A percentile compares a stretch with the other conserved stretches of the same genome.
Conservation (phyloP, 2,113 vertebrate species). For the Clarias batrachus region DNA sequence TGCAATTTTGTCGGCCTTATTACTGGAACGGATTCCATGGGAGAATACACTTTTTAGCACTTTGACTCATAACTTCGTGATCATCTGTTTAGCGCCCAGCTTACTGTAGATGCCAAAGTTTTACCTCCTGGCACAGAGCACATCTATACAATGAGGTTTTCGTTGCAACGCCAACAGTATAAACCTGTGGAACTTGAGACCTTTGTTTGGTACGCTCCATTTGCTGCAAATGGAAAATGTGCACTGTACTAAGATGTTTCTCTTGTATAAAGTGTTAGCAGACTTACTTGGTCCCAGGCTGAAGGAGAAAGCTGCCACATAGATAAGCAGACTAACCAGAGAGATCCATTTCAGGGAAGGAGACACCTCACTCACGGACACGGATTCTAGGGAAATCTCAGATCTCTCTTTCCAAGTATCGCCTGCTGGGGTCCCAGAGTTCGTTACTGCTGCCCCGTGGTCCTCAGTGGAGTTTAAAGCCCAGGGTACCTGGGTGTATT, state of each 20-base stretch:
- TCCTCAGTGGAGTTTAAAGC: conserved; percentile 38
- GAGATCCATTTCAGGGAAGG: conserved; percentile 86
- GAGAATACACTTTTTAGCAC: no score
- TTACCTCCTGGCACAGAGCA: neutral
- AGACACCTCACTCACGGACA: conserved; percentile 56
- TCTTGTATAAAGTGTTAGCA: neutral
- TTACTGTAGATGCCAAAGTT: neutral
- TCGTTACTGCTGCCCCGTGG: conserved; percentile 11
- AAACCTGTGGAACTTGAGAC: neutral
- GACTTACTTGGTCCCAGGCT: conserved; percentile 94
- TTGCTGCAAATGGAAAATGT: neutral
- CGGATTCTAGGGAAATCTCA: conserved; percentile 29
- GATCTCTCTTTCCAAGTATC: conserved; percentile 51
- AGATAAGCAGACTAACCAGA: conserved; percentile 84
- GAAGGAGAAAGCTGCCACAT: conserved; percentile 89
- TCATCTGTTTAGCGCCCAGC: neutral
- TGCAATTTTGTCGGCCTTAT: no score
- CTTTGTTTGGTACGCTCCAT: neutral
- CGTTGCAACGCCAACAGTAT: neutral
- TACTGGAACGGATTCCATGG: no score
- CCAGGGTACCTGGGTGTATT: conserved; percentile 27
- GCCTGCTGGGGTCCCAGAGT: neutral
- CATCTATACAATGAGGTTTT: neutral
- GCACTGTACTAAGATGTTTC: neutral
- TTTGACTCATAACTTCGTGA: neutral